Conservation (phyloP, 1,140 invertebrate species). For the Dinoponera quadriceps region DNA sequence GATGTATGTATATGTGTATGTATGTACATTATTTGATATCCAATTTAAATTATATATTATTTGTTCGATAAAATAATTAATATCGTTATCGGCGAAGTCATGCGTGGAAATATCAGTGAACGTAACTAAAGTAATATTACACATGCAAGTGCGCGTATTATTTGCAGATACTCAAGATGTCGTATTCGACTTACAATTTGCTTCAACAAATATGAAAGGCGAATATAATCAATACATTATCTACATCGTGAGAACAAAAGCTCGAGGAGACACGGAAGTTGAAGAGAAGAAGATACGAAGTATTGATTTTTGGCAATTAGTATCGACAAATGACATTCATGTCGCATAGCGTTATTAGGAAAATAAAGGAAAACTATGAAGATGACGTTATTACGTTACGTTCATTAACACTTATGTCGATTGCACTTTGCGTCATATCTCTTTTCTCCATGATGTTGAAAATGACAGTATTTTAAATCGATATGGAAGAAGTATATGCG, state of each 20-base stretch:
- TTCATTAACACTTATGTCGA: background rate
- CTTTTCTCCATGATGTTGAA: background rate
- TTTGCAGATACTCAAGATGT: slow-evolving; percentile 64
- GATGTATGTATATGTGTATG: too few relatives aligned
- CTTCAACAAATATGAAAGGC: slow-evolving; percentile 33
- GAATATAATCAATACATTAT: background rate
- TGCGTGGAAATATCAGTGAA: too few relatives aligned
- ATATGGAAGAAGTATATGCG: background rate
- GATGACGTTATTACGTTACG: background rate
- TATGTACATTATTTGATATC: too few relatives aligned
- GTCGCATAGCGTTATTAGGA: background rate
- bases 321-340: background rate
- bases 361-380: background rate
- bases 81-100: too few relatives aligned
- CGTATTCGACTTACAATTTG: slow-evolving; percentile 64
- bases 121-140: background rate
- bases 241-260: background rate
- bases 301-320: background rate
- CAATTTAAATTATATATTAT: background rate
- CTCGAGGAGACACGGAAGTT: too few relatives aligned
- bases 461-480: background rate
- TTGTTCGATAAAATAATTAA: too few relatives aligned
- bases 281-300: background rate
- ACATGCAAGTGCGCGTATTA: background rate
- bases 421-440: background rate